Evolutionary conservation across 23 tunicate species (phyloP).

Genomic region (Aplidium turbinatum): DNA sequence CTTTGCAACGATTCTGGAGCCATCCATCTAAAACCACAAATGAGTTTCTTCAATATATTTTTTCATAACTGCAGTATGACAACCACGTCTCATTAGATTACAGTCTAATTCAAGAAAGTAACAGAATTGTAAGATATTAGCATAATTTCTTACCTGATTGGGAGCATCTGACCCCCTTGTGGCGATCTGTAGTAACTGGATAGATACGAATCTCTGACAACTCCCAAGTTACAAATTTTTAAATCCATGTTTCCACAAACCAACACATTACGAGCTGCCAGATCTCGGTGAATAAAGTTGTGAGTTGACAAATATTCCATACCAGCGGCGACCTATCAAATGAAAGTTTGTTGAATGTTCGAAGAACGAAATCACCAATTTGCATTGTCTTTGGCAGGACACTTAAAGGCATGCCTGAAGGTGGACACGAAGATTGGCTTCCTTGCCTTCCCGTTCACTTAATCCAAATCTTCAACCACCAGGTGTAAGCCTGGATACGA

Average conservation of each 20-base stretch:
- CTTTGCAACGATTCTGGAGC: slow-evolving; percentile 77
- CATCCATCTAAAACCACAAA: slow-evolving; percentile 76
- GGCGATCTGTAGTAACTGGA: slow-evolving; percentile 75
- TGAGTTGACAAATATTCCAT: slow-evolving; percentile 72
- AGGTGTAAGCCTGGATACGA: too few species aligned
- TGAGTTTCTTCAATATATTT: neutral
- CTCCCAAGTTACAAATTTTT: slow-evolving; percentile 76
- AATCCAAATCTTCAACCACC: too few species aligned
- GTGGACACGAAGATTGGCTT: too few species aligned
- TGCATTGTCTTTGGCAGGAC: too few species aligned
- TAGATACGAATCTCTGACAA: slow-evolving; percentile 52
- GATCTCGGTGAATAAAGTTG: slow-evolving; percentile 66
- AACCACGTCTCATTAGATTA: neutral
- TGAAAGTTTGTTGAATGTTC: too few species aligned
- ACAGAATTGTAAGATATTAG: neutral
- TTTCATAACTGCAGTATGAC: neutral
- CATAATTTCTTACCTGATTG: slow-evolving; percentile 56
- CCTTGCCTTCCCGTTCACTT: too few species aligned
- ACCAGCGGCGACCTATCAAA: slow-evolving; percentile 58
- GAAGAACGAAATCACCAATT: too few species aligned
- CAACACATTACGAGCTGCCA: slow-evolving; percentile 76
- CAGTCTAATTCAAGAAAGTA: neutral
- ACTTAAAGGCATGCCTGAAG: too few species aligned
- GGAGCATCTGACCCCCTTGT: slow-evolving; percentile 65
- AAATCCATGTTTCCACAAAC: slow-evolving; percentile 51